phyloP scores from a whole-genome alignment of 1,140 invertebrate genomes.

The Drosophila biarmipes region DNA sequence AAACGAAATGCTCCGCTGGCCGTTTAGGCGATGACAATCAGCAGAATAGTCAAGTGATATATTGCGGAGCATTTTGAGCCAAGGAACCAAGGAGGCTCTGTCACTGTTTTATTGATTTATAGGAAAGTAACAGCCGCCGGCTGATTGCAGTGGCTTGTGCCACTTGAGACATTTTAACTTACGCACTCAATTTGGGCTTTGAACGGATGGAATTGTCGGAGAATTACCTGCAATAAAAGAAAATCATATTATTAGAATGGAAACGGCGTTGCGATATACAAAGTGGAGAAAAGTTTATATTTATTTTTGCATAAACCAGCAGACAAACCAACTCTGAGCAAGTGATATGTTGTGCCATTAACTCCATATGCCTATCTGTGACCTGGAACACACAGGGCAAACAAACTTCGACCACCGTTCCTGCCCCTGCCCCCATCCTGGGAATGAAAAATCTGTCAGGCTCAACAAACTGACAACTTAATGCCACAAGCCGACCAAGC shows the following conservation, averaged over 20 bases:
- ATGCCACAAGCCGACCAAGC: slow-evolving; percentile 58
- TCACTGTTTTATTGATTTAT: slow-evolving; percentile 80
- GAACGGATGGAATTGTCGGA: neutral
- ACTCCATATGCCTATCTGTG: slow-evolving; percentile 50
- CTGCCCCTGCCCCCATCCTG: neutral
- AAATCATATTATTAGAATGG: neutral
- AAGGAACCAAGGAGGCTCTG: slow-evolving; percentile 10
- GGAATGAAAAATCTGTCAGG: slow-evolving; percentile 79
- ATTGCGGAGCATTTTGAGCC: slow-evolving; percentile 28
- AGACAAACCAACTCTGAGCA: neutral
- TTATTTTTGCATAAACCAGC: slow-evolving; percentile 2
- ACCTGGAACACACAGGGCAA: slow-evolving; percentile 29
- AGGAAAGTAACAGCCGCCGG: slow-evolving; percentile 29
- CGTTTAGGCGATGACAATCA: slow-evolving; percentile 78
- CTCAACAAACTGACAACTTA: slow-evolving; percentile 80
- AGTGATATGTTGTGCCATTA: slow-evolving; percentile 33
- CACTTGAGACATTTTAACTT: slow-evolving; percentile 39
- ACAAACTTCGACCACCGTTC: slow-evolving; percentile 23
- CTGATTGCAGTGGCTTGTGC: slow-evolving; percentile 46
- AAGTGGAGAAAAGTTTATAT: neutral
- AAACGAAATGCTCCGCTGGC: slow-evolving; percentile 69
- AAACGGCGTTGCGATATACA: neutral
- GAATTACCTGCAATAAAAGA: slow-evolving; percentile 44
- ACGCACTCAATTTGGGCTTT: slow-evolving; percentile 20
- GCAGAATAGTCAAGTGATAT: slow-evolving; percentile 60